Conservation (phyloP, 2,113 vertebrate genomes). For the Aptenodytes patagonicus region DNA sequence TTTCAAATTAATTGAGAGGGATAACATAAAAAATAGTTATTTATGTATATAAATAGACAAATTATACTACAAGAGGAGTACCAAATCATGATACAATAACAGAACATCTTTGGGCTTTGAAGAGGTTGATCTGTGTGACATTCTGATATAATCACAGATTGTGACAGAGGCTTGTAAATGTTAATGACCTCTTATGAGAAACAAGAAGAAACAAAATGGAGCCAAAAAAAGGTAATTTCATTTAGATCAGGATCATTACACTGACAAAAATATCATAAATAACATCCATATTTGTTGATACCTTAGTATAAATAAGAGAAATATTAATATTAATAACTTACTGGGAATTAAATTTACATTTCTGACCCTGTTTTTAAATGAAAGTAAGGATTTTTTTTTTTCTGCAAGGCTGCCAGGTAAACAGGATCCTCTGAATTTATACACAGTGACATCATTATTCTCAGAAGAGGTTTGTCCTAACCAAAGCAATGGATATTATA, state of each 20-base stretch:
- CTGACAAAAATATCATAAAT: neutral
- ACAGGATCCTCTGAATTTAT: neutral
- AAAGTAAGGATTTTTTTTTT: neutral
- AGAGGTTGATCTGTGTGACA: neutral
- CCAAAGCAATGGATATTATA: neutral
- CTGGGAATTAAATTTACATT: neutral
- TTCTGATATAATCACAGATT: neutral
- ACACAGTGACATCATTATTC: neutral
- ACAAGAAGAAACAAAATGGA: neutral
- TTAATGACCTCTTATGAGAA: neutral
- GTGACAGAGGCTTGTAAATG: neutral
- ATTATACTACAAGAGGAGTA: neutral
- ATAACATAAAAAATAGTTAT: neutral
- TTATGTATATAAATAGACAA: neutral
- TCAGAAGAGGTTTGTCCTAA: neutral
- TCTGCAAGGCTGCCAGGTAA: neutral
- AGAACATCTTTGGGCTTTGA: neutral
- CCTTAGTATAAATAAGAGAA: neutral
- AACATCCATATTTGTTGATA: neutral
- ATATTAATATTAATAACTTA: neutral
- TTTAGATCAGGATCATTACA: neutral
- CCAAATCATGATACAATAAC: neutral
- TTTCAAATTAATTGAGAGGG: neutral
- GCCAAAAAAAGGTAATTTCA: neutral
- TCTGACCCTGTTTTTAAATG: neutral